phyloP scores from a whole-genome alignment of 1,140 invertebrate species.

The Polypedilum vanderplanki region DNA sequence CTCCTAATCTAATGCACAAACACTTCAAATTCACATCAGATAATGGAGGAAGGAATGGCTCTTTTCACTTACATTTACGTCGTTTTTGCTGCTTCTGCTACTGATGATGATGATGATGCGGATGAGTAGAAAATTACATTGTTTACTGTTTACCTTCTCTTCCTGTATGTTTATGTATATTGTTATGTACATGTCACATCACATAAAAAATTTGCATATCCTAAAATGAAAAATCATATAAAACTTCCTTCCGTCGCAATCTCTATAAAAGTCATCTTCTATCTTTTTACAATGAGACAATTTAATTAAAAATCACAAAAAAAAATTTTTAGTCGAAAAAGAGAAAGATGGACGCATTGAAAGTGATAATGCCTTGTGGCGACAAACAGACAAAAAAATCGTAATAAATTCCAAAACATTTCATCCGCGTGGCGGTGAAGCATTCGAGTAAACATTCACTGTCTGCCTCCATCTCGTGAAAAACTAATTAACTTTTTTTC shows the following conservation, averaged over 20 bases:
- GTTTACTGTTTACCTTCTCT: background rate
- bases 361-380: slow-evolving; percentile 20
- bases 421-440: background rate
- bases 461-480: background rate
- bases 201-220: slow-evolving; percentile 20
- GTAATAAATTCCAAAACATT: slow-evolving; percentile 19
- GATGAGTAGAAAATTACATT: background rate
- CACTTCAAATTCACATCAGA: slow-evolving; percentile 19
- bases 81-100: background rate
- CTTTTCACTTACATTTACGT: background rate
- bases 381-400: background rate
- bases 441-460: background rate
- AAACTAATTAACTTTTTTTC: slow-evolving; percentile 28
- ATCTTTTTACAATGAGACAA: slow-evolving; percentile 24
- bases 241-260: slow-evolving; percentile 15
- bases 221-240: background rate
- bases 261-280: background rate
- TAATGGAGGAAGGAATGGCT: background rate
- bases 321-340: background rate
- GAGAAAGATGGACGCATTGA: background rate
- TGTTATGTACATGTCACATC: background rate
- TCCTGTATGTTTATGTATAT: background rate
- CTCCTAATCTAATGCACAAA: slow-evolving; percentile 24
- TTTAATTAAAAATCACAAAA: background rate
- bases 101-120: background rate